Percentiles rank a stretch among this genome's conserved stretches.
Evolutionary conservation across 2,888 invertebrate species (phyloP).

Genomic region (Stenichneumon culpator): DNA sequence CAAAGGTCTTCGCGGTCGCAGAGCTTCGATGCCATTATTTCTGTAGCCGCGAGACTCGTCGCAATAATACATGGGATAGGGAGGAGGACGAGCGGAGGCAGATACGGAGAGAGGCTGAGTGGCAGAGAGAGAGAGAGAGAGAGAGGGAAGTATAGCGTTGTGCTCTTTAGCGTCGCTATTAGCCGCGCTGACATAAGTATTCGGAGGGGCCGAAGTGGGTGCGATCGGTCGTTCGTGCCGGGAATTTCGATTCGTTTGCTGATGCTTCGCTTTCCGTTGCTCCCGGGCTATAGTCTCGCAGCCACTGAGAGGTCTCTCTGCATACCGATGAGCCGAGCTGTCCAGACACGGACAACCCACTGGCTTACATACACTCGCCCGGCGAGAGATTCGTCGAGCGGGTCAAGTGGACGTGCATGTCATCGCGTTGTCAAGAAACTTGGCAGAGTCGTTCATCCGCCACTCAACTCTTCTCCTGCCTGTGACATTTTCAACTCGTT

Average conservation of each 20-base stretch:
- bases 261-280: conserved; percentile 56
- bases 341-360: conserved; percentile 71
- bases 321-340: conserved; percentile 76
- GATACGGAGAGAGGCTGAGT: background rate
- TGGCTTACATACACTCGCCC: conserved; percentile 75
- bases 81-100: background rate
- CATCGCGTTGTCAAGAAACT: background rate
- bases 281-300: conserved; percentile 70
- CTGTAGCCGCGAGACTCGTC: conserved; percentile 30
- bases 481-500: too few species aligned
- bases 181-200: conserved; percentile 75
- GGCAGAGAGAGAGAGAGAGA: conserved; percentile 16
- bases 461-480: too few species aligned
- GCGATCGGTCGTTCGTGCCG: conserved; percentile 76
- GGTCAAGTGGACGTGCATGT: background rate
- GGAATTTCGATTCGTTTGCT: conserved; percentile 77
- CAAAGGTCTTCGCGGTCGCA: conserved; percentile 61
- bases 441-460: background rate
- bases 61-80: conserved; percentile 42
- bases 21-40: conserved; percentile 45
- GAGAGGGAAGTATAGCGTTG: conserved; percentile 44
- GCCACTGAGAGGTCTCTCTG: conserved; percentile 67
- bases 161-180: conserved; percentile 74
- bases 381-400: conserved; percentile 23
- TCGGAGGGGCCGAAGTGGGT: conserved; percentile 71